Percentiles rank a stretch among this genome's conserved stretches.
phyloP scores from a whole-genome alignment of 2,113 vertebrate species.

The Poeciliopsis occidentalis region DNA sequence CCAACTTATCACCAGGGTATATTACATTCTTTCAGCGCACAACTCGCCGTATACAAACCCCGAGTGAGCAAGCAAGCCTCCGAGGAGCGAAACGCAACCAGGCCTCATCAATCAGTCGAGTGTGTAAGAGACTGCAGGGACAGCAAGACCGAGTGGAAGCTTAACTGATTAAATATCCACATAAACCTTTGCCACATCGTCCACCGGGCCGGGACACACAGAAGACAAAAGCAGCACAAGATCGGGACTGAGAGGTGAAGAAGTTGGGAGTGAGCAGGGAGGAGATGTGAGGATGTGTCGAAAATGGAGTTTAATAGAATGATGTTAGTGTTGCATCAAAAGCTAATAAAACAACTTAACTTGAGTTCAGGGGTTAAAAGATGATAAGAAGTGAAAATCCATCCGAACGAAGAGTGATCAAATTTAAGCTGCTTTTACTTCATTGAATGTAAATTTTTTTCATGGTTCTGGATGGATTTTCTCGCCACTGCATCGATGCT shows the following conservation, averaged over 20 bases:
- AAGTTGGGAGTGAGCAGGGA: constrained; percentile 14
- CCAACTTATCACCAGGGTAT: constrained; percentile 25
- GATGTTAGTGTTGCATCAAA: constrained; percentile 22
- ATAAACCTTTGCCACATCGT: constrained; percentile 44
- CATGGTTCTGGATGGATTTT: constrained; percentile 40
- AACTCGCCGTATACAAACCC: constrained; percentile 6
- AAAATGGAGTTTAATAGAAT: constrained; percentile 35
- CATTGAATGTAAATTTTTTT: background rate
- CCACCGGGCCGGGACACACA: constrained; percentile 17
- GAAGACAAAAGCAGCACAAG: constrained; percentile 21
- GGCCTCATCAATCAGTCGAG: constrained; percentile 67
- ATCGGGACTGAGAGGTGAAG: constrained; percentile 15
- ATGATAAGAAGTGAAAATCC: constrained; percentile 40
- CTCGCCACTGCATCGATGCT: constrained; percentile 67
- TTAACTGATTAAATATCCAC: constrained; percentile 70
- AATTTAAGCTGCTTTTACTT: background rate
- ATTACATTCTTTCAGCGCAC: constrained; percentile 25
- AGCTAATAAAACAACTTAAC: constrained; percentile 8
- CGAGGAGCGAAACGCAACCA: constrained; percentile 52
- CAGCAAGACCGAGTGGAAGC: constrained; percentile 39
- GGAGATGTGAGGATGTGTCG: background rate
- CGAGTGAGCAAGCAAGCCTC: constrained; percentile 28
- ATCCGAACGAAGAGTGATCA: constrained; percentile 15
- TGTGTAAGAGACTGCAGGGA: constrained; percentile 61
- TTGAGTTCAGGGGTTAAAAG: constrained; percentile 12